Conservation (phyloP, 2,797 vertebrate species). For the Gymnodraco acuticeps region DNA sequence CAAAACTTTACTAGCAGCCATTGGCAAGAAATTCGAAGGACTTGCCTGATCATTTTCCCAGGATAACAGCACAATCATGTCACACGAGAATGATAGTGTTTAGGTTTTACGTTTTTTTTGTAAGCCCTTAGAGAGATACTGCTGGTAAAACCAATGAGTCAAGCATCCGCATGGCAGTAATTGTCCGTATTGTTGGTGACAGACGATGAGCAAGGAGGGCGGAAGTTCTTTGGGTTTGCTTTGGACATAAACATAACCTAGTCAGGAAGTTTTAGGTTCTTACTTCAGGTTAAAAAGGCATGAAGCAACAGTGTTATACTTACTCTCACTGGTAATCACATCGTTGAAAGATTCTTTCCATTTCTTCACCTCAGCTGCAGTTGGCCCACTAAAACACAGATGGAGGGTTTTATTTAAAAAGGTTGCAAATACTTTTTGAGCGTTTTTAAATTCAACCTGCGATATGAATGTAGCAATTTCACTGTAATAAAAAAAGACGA, state of each 20-base stretch:
- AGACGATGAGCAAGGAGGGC: background rate
- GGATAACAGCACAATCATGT: constrained; percentile 6
- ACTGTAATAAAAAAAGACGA: background rate
- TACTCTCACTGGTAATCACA: constrained; percentile 90
- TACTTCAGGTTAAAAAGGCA: background rate
- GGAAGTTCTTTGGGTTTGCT: background rate
- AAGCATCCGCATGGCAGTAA: background rate
- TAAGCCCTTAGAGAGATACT: constrained; percentile 21
- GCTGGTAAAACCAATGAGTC: constrained; percentile 15
- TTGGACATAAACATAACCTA: background rate
- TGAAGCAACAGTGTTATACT: constrained; percentile 65
- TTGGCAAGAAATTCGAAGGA: constrained; percentile 23
- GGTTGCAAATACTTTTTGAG: background rate
- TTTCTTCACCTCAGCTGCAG: constrained; percentile 87
- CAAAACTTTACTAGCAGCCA: constrained; percentile 11
- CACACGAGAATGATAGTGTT: constrained; percentile 31
- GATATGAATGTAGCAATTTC: background rate
- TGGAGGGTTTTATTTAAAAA: background rate
- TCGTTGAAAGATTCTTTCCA: constrained; percentile 93
- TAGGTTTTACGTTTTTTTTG: background rate
- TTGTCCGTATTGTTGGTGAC: background rate
- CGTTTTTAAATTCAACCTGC: background rate
- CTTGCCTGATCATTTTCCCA: constrained; percentile 30
- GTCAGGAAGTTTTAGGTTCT: background rate
- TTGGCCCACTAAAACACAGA: constrained; percentile 78